Evolutionary conservation across 1,140 invertebrate species (phyloP).

Genomic region (Caenorhabditis inopinata): DNA sequence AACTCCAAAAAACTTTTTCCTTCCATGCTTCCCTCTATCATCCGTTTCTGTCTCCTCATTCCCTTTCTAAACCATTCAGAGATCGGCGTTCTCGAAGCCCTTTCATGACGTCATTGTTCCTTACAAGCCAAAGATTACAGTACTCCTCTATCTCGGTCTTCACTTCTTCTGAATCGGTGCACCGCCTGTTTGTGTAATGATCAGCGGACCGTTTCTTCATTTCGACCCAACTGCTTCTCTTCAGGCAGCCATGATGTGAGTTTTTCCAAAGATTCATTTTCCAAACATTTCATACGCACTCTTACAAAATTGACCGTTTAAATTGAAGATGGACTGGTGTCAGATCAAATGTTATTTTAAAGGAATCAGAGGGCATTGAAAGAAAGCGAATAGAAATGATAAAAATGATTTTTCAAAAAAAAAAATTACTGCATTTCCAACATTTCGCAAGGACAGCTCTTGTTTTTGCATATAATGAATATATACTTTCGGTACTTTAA

Average conservation of each 20-base stretch:
- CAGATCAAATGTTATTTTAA: no score
- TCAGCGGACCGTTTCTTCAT: conserved; percentile 22
- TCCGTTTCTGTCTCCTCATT: background rate
- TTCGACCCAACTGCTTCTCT: background rate
- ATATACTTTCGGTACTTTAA: no score
- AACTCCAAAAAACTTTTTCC: background rate
- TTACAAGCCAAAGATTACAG: conserved; percentile 33
- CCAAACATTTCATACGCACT: no score
- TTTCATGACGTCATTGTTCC: conserved; percentile 21
- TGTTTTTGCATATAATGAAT: no score
- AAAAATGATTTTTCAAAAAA: no score
- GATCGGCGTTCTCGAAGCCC: conserved; percentile 25
- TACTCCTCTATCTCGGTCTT: background rate
- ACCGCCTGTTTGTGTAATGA: conserved; percentile 25
- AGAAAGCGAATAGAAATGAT: no score
- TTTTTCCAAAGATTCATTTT: background rate
- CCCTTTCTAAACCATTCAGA: conserved; percentile 10
- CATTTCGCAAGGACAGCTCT: no score
- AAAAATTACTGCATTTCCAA: no score
- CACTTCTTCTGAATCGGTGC: background rate
- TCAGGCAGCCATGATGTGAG: background rate
- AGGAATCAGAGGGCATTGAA: no score
- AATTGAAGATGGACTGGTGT: no score
- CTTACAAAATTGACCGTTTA: no score
- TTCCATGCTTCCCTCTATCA: background rate